Evolutionary conservation across 2,888 invertebrate genomes (phyloP).

Genomic region (Lasioglossum calceatum): DNA sequence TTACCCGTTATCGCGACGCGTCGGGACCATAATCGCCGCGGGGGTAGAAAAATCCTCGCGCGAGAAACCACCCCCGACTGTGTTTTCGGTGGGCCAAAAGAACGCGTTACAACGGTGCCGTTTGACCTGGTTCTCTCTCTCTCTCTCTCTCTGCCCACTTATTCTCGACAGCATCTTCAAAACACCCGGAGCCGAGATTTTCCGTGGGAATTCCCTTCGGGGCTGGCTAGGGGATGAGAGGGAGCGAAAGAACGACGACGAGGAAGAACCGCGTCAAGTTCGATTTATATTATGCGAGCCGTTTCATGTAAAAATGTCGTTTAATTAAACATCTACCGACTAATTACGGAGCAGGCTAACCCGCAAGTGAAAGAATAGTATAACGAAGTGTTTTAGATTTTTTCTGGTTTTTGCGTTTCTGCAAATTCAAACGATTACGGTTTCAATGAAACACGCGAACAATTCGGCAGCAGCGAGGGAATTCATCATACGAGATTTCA

Average conservation of each 20-base stretch:
- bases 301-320: neutral
- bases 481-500: neutral
- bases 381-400: neutral
- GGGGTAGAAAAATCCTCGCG: slow-evolving; percentile 16
- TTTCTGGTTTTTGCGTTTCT: neutral
- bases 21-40: slow-evolving; percentile 14
- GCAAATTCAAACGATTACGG: neutral
- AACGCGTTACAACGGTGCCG: slow-evolving; percentile 39
- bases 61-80: neutral
- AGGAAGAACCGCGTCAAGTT: neutral
- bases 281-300: neutral
- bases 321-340: no score
- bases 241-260: neutral
- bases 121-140: slow-evolving; percentile 53
- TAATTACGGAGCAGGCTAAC: no score
- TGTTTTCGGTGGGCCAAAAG: slow-evolving; percentile 9
- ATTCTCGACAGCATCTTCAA: slow-evolving; percentile 38
- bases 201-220: slow-evolving; percentile 13
- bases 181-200: slow-evolving; percentile 55
- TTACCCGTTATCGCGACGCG: slow-evolving; percentile 30
- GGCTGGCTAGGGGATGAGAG: neutral
- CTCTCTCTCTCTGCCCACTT: slow-evolving; percentile 45
- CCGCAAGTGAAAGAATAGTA: no score
- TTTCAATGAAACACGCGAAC: neutral
- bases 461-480: neutral